Conservation (phyloP, 2,888 invertebrate genomes). For the Abrostola triplasia region DNA sequence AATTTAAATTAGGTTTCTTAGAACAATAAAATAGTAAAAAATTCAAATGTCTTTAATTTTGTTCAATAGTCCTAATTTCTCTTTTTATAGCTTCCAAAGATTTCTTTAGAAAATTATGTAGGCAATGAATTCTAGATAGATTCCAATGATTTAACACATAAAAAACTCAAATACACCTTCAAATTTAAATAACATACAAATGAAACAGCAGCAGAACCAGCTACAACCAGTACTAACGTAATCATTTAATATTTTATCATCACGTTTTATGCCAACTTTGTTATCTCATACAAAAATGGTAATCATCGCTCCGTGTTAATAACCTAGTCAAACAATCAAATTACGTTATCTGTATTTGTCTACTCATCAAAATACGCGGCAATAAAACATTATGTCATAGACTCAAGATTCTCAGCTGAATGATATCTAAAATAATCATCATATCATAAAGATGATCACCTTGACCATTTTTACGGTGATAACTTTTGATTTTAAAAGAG, state of each 20-base stretch:
- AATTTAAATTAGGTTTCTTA: too few species aligned
- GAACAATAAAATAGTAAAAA: too few species aligned
- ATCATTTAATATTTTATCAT: constrained; percentile 8
- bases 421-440: constrained; percentile 4
- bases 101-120: too few species aligned
- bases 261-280: constrained; percentile 16
- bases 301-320: constrained; percentile 47
- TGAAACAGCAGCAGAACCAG: background rate
- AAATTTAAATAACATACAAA: background rate
- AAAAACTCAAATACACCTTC: background rate
- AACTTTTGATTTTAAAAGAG: too few species aligned
- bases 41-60: too few species aligned
- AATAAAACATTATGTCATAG: constrained; percentile 34
- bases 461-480: too few species aligned
- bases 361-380: constrained; percentile 37
- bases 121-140: too few species aligned
- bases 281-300: constrained; percentile 52
- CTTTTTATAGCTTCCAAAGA: too few species aligned
- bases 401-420: constrained; percentile 22
- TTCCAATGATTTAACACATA: background rate
- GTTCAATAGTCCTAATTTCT: too few species aligned
- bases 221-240: background rate
- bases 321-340: constrained; percentile 42
- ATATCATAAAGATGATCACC: too few species aligned
- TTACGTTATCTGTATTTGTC: constrained; percentile 44